Percentiles rank a stretch among this genome's conserved stretches.
These are phyloP conservation scores for Meta bourneti DNA, from an alignment of 2,888 invertebrate genomes.

Conservation along the genomic window DNA sequence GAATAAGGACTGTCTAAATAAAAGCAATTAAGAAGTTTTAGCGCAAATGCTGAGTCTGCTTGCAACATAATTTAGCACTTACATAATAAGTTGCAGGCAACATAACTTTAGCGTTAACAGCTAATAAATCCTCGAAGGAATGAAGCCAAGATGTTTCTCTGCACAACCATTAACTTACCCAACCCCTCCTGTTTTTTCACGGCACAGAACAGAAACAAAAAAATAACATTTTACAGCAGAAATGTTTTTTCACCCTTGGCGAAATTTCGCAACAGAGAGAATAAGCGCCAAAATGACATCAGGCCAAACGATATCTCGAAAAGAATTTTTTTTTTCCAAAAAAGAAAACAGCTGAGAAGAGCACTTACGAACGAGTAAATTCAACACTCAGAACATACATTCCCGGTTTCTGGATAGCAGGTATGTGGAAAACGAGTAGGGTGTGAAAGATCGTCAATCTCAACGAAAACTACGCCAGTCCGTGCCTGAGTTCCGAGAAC, in stretches of 20 bases:
- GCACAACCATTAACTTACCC: not conserved
- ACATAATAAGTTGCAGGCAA: not conserved
- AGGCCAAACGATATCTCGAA: not conserved
- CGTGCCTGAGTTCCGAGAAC: not conserved
- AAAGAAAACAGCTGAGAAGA: not conserved
- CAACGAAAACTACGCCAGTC: constrained; percentile 16
- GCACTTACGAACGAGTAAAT: not conserved
- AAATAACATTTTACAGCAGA: not conserved
- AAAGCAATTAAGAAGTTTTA: too few species aligned
- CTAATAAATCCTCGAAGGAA: not conserved
- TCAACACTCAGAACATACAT: not conserved
- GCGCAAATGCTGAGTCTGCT: too few species aligned
- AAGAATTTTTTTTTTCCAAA: not conserved
- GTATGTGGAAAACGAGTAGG: constrained; percentile 26
- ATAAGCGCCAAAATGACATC: not conserved
- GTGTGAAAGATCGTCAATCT: constrained; percentile 46
- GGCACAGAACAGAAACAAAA: not conserved
- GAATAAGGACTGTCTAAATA: too few species aligned
- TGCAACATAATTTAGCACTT: not conserved
- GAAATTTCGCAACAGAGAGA: not conserved
- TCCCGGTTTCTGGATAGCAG: not conserved
- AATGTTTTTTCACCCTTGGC: not conserved
- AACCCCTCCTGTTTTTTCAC: not conserved
- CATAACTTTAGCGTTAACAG: not conserved
- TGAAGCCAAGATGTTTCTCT: not conserved